Evolutionary conservation across 35 echinoderm and acorn worm species (phyloP), one percentile per base, ranked within the genome.

Genomic region (Diadema setosum): DNA sequence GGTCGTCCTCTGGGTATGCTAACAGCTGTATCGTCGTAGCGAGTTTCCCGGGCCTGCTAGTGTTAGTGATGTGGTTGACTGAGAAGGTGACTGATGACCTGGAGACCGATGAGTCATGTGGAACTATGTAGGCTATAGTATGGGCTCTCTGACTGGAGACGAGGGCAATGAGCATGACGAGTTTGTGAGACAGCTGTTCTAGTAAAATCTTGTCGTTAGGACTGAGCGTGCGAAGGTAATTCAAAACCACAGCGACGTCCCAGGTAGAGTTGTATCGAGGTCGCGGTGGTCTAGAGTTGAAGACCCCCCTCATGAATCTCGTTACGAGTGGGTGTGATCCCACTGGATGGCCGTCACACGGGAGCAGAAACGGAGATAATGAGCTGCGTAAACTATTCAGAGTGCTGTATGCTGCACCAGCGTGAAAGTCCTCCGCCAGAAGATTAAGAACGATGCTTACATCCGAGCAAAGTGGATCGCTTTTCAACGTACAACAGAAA

Each of bases 241-340:
- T 23, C 15, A 90, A 48, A 12, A 90, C 80, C 11, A 23, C 41
- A 23, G 49, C 37, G 9, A 67, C 58, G 42, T 84, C 81, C 88
- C 88, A 90, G 20, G 43, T 87, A 43, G 24, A 46, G 5, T 31
- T 36, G 36, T 35, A 58, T 20, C 88, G 20, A 69, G 61, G 61
- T 7, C 41, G 24, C 25, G 81, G 42, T 85, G 89, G 89, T 25
- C 46, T 14, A 1, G 63, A 23, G n/a, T 91, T 67, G 18, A 80
- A 91, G 42, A 86, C 50, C n/a, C 90, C 90, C 55, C 70, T 91
- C 42, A 91, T 46, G 56, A 91, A 91, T 15, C 90, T 55, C 33
- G 56, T 9, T 29, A 91, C 33, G 2, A 91, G 49, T 16, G 65
- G 90, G 31, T 91, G 23, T 15, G 45, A 39, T 16, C 83, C 67